Conservation (phyloP, 2,797 vertebrate genomes). For the Myiotriccus ornatus region DNA sequence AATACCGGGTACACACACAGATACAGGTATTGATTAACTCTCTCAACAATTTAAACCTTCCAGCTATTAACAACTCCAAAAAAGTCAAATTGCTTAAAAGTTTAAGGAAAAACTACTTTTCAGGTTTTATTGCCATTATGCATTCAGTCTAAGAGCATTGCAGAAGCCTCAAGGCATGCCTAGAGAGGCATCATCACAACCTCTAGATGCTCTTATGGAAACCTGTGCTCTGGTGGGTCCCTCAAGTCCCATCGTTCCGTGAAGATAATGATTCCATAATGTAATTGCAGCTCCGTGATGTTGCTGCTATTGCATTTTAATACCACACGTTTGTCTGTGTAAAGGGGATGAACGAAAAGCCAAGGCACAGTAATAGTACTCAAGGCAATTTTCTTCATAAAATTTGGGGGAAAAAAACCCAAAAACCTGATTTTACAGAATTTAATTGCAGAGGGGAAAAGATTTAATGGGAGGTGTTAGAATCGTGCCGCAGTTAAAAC, state of each 20-base stretch:
- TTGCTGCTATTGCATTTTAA: not conserved
- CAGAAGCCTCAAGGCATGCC: not conserved
- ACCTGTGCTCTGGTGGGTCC: not conserved
- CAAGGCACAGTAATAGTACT: not conserved
- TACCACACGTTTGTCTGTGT: not conserved
- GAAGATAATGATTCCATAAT: conserved; percentile 21
- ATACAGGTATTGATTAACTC: not conserved
- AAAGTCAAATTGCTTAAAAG: not conserved
- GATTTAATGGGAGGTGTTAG: not conserved
- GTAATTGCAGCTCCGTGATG: not conserved
- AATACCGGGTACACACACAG: not conserved
- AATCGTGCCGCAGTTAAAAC: not conserved
- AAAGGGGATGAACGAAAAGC: not conserved
- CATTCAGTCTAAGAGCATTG: not conserved
- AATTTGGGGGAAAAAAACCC: not conserved
- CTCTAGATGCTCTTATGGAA: not conserved
- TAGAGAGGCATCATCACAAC: not conserved
- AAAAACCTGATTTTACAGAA: not conserved
- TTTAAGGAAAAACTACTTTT: not conserved
- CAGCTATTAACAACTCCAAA: not conserved
- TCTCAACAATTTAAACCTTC: not conserved
- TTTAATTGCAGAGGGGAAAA: not conserved
- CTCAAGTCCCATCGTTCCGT: not conserved
- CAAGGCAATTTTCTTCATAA: not conserved
- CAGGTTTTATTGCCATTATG: not conserved